Percentiles rank a stretch among this genome's conserved stretches.
Evolutionary conservation across 2,113 vertebrate species (phyloP).

Genomic region (Aramus guarauna): DNA sequence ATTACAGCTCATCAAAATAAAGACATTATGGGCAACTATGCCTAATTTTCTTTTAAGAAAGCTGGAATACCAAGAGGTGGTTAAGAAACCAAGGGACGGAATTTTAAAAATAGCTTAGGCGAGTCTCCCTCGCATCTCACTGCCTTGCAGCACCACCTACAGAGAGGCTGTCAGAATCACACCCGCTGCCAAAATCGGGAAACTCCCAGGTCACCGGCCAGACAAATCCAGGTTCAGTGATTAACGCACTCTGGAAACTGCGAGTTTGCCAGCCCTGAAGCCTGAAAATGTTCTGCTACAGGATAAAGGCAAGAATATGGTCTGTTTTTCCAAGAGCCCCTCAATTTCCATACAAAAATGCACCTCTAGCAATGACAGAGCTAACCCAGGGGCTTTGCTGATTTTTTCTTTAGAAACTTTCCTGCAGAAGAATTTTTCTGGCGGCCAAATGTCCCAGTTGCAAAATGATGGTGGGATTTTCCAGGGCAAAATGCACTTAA

Average conservation of each 20-base stretch:
- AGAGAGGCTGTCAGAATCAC: constrained; percentile 15
- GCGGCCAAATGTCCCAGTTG: background rate
- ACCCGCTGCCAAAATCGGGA: background rate
- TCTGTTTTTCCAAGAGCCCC: background rate
- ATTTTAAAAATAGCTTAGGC: background rate
- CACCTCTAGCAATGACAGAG: background rate
- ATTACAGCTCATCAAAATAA: background rate
- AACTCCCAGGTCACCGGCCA: background rate
- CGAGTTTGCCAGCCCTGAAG: background rate
- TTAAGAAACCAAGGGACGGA: background rate
- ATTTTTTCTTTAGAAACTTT: background rate
- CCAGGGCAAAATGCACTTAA: constrained; percentile 34
- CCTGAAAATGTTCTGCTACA: background rate
- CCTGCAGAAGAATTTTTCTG: background rate
- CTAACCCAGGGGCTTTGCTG: background rate
- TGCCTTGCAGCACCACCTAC: constrained; percentile 65
- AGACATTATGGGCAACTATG: background rate
- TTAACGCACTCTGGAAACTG: background rate
- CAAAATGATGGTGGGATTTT: constrained; percentile 20
- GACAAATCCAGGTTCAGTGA: background rate
- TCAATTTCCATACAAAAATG: background rate
- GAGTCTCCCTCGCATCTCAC: background rate
- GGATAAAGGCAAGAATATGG: background rate
- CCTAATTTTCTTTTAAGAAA: background rate
- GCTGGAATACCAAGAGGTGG: background rate